Evolutionary conservation across 2,113 vertebrate species (phyloP).

Genomic region (Solea senegalensis): DNA sequence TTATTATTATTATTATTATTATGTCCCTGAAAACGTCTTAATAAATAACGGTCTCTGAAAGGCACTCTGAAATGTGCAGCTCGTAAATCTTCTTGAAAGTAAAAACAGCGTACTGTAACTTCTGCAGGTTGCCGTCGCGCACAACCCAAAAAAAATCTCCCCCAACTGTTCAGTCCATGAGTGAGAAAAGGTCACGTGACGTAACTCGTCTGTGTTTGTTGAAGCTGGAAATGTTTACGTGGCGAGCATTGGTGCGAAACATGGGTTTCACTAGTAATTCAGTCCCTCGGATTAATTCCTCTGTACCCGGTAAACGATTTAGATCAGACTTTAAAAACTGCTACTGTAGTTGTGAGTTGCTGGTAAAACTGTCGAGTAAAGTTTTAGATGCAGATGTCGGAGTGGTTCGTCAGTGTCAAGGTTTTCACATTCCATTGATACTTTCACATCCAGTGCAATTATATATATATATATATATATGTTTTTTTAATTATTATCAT

Average conservation of each 20-base stretch:
- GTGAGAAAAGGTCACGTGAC: constrained; percentile 23
- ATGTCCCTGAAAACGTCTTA: constrained; percentile 78
- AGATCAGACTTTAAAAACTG: constrained; percentile 47
- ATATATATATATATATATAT: too few species aligned
- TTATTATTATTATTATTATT: constrained; percentile 56
- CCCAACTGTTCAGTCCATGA: not conserved
- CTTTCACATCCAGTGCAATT: constrained; percentile 76
- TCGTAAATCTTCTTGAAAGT: constrained; percentile 56
- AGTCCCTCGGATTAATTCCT: constrained; percentile 21
- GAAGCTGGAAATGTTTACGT: constrained; percentile 13
- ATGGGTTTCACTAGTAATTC: not conserved
- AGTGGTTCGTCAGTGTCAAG: constrained; percentile 70
- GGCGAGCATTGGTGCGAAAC: constrained; percentile 18
- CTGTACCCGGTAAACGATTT: constrained; percentile 26
- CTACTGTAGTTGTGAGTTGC: constrained; percentile 49
- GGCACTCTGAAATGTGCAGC: constrained; percentile 77
- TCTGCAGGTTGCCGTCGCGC: constrained; percentile 15
- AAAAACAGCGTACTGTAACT: constrained; percentile 22
- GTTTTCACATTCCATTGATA: constrained; percentile 66
- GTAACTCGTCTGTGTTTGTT: constrained; percentile 9
- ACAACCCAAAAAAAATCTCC: not conserved
- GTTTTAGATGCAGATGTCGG: constrained; percentile 57
- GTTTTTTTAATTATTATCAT: constrained; percentile 37
- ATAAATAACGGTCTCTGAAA: constrained; percentile 78
- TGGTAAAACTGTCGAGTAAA: constrained; percentile 50